These are phyloP conservation scores for Neocloeon triangulifer DNA, from an alignment of 1,140 invertebrate genomes.

Conservation along the genomic window DNA sequence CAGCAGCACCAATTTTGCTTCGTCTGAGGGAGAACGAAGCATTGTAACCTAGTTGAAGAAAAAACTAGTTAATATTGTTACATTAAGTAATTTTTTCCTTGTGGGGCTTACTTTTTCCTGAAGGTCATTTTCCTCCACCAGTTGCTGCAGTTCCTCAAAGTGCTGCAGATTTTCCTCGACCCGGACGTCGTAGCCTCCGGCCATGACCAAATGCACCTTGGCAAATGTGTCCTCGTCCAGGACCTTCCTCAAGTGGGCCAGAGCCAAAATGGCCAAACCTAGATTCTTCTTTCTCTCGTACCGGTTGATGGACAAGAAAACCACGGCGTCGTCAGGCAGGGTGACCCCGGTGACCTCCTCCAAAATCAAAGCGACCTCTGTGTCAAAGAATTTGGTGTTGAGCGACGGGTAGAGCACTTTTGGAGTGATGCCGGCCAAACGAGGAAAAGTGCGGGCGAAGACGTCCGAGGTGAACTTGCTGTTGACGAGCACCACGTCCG, in stretches of 20 bases:
- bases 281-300: conserved; percentile 96
- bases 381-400: conserved; percentile 53
- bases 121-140: conserved; percentile 40
- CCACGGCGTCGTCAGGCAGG: conserved; percentile 24
- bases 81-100: too few relatives aligned
- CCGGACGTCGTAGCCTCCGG: conserved; percentile 86
- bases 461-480: conserved; percentile 75
- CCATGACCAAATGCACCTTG: conserved; percentile 67
- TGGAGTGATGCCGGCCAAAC: conserved; percentile 30
- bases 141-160: conserved; percentile 47
- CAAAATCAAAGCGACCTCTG: conserved; percentile 24
- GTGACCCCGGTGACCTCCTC: conserved; percentile 14
- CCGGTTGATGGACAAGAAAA: conserved; percentile 88
- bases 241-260: conserved; percentile 36
- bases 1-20: conserved; percentile 60
- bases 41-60: too few relatives aligned
- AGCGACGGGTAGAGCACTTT: conserved; percentile 89
- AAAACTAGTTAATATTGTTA: too few relatives aligned
- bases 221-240: conserved; percentile 29
- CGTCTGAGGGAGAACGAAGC: conserved; percentile 66
- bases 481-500: conserved; percentile 83
- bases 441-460: conserved; percentile 64
- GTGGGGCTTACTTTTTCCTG: conserved; percentile 45
- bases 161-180: conserved; percentile 79
- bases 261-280: conserved; percentile 53